A percentile compares a stretch with the other conserved stretches of the same genome.
Evolutionary conservation across 2,888 invertebrate genomes (phyloP).

Genomic region (Meiosimyza decipiens): DNA sequence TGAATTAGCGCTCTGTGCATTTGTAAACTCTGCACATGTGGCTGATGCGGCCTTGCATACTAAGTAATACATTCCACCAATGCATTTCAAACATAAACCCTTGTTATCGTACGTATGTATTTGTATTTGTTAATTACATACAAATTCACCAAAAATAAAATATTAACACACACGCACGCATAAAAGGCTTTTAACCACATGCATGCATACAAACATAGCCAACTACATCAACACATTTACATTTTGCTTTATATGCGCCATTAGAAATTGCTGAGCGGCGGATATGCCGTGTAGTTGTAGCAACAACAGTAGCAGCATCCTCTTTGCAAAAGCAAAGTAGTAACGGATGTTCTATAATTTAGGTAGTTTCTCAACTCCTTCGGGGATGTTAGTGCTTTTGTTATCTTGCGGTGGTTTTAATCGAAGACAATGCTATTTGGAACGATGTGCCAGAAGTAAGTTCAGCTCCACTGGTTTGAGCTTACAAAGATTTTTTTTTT

Average conservation of each 20-base stretch:
- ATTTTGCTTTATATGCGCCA: background rate
- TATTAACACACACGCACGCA: conserved; percentile 9
- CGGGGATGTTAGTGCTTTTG: background rate
- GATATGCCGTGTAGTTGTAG: background rate
- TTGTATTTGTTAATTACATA: conserved; percentile 6
- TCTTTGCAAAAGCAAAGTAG: conserved; percentile 2
- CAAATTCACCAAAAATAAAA: conserved; percentile 1
- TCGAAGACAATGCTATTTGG: too few species aligned
- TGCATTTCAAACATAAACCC: background rate
- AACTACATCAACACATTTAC: background rate
- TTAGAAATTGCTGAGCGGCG: background rate
- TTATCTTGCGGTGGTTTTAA: background rate
- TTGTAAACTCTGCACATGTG: background rate
- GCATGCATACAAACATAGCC: background rate
- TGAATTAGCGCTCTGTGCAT: too few species aligned
- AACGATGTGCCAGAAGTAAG: too few species aligned
- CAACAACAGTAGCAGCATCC: too few species aligned
- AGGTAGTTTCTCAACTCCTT: conserved; percentile 10
- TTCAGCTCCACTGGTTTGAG: too few species aligned
- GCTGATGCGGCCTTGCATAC: background rate
- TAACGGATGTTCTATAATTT: conserved; percentile 28
- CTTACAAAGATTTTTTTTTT: too few species aligned
- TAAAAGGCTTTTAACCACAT: background rate
- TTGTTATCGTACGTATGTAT: background rate
- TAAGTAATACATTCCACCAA: background rate